phyloP scores from a whole-genome alignment of 2,888 invertebrate genomes.

The Azorinus chamasolen region DNA sequence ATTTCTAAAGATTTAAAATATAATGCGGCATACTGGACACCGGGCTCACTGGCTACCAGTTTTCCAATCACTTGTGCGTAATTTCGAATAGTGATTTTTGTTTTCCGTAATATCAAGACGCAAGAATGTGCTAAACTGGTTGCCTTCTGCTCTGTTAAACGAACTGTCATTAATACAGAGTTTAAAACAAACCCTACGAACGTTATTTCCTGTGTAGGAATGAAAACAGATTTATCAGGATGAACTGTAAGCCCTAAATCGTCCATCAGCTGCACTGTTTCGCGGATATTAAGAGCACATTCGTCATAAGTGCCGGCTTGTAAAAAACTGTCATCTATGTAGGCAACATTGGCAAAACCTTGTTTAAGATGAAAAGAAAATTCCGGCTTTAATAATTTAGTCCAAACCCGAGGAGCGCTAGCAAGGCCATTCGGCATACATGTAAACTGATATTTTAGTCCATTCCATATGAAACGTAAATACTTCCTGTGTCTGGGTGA shows the following conservation, averaged over 20 bases:
- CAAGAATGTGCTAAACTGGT: neutral
- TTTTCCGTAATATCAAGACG: neutral
- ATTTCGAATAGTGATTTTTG: conserved; percentile 34
- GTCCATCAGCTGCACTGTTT: conserved; percentile 26
- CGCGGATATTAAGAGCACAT: conserved; percentile 41
- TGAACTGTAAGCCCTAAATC: conserved; percentile 54
- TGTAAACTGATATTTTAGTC: conserved; percentile 20
- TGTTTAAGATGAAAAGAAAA: conserved; percentile 36
- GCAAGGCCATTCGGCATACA: conserved; percentile 55
- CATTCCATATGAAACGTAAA: too few relatives aligned
- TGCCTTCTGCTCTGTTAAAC: conserved; percentile 2
- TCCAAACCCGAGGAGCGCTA: conserved; percentile 53
- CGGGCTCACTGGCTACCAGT: conserved; percentile 44
- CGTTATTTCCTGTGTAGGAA: conserved; percentile 26
- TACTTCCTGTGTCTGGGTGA: too few relatives aligned
- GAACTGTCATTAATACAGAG: conserved; percentile 12
- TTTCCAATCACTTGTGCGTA: conserved; percentile 49
- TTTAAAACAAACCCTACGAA: conserved; percentile 42
- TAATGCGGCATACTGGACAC: conserved; percentile 41
- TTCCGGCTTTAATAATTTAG: conserved; percentile 58
- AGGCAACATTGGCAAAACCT: conserved; percentile 30
- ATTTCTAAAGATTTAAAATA: conserved; percentile 39
- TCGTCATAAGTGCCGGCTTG: conserved; percentile 22
- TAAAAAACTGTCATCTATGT: conserved; percentile 34
- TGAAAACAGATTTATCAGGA: conserved; percentile 41